phyloP scores from a whole-genome alignment of 2,888 invertebrate genomes.

The Marronus borbonicus region DNA sequence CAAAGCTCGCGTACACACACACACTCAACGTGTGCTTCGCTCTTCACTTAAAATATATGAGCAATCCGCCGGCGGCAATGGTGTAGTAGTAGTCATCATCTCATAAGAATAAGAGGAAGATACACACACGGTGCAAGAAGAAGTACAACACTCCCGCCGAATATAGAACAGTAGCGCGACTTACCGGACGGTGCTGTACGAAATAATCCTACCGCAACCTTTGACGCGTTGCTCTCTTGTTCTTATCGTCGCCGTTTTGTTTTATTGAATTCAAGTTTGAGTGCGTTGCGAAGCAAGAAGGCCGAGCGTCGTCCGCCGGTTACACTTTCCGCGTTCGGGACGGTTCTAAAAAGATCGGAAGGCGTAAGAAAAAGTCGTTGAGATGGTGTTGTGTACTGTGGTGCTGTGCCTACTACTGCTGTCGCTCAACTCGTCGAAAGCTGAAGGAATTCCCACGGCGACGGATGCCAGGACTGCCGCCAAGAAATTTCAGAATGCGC shows the following conservation, averaged over 20 bases:
- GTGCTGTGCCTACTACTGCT: constrained; percentile 43
- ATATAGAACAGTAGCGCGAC: constrained; percentile 42
- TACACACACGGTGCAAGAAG: constrained; percentile 33
- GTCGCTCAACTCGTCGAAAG: constrained; percentile 41
- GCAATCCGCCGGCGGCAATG: constrained; percentile 28
- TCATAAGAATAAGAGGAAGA: constrained; percentile 46
- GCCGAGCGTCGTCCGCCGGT: constrained; percentile 3
- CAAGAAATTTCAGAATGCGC: constrained; percentile 53
- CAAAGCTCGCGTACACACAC: constrained; percentile 13
- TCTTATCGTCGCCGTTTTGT: constrained; percentile 5
- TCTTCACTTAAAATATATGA: constrained; percentile 32
- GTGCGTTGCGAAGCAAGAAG: constrained; percentile 5
- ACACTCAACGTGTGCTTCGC: constrained; percentile 17
- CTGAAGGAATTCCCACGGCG: constrained; percentile 44
- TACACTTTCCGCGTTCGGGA: not conserved
- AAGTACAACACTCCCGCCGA: constrained; percentile 39
- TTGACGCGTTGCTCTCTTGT: constrained; percentile 38
- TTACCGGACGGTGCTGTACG: constrained; percentile 1
- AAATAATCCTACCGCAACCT: constrained; percentile 53
- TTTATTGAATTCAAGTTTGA: constrained; percentile 9
- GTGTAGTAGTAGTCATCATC: constrained; percentile 36
- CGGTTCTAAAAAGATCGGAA: constrained; percentile 6
- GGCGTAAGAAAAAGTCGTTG: constrained; percentile 6
- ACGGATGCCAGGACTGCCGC: constrained; percentile 46
- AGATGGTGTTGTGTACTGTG: constrained; percentile 28